Conservation (phyloP, 2,888 invertebrate genomes). For the Anorthoa munda region DNA sequence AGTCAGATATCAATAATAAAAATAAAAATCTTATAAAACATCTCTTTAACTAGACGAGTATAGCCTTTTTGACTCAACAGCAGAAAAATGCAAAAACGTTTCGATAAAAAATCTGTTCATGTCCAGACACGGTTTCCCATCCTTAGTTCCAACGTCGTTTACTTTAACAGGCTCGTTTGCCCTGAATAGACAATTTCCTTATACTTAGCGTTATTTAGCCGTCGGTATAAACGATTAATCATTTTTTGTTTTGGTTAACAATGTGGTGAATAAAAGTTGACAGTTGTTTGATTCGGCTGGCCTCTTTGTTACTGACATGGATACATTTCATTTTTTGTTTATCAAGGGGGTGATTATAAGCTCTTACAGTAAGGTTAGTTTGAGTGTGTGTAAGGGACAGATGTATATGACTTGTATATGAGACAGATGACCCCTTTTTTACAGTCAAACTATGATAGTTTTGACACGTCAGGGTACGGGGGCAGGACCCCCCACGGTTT, state of each 20-base stretch:
- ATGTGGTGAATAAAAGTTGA: slow-evolving; percentile 26
- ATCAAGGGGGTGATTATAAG: too few relatives aligned
- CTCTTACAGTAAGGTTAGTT: too few relatives aligned
- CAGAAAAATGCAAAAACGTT: neutral
- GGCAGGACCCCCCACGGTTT: too few relatives aligned
- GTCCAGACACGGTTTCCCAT: slow-evolving; percentile 35
- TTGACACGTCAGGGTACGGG: too few relatives aligned
- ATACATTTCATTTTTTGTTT: neutral
- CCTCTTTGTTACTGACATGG: neutral
- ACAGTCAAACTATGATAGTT: too few relatives aligned
- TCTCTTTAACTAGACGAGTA: too few relatives aligned
- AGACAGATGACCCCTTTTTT: too few relatives aligned
- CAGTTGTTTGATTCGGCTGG: slow-evolving; percentile 3
- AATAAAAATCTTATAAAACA: too few relatives aligned
- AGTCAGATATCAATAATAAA: too few relatives aligned
- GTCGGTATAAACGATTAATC: slow-evolving; percentile 54
- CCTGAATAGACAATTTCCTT: slow-evolving; percentile 67
- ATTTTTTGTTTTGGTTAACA: slow-evolving; percentile 56
- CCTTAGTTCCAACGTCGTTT: slow-evolving; percentile 58
- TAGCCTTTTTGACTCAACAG: too few relatives aligned
- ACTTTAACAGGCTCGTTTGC: slow-evolving; percentile 63
- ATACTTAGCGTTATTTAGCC: slow-evolving; percentile 57
- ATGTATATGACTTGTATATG: too few relatives aligned
- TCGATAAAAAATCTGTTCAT: slow-evolving; percentile 23
- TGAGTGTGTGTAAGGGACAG: too few relatives aligned